Evolutionary conservation across 1,140 invertebrate species (phyloP).

Genomic region (Mycetomoellerius zeteki): DNA sequence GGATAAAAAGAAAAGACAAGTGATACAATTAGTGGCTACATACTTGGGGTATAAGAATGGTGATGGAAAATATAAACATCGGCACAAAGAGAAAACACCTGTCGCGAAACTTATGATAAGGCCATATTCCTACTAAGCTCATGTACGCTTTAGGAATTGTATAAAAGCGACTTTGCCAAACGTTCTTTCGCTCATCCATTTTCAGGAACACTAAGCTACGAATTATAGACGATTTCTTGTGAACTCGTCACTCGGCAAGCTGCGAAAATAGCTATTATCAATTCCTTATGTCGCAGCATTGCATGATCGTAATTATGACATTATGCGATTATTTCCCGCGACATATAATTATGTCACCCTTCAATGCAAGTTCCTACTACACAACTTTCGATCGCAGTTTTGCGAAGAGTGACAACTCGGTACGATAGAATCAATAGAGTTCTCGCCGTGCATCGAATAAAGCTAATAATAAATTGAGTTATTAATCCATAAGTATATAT

Average conservation of each 20-base stretch:
- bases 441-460: background rate
- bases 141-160: slow-evolving; percentile 10
- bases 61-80: slow-evolving; percentile 31
- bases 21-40: background rate
- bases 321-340: slow-evolving; percentile 29
- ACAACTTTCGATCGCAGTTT: background rate
- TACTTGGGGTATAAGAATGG: slow-evolving; percentile 29
- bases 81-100: slow-evolving; percentile 34
- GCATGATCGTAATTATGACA: background rate
- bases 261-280: background rate
- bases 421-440: background rate
- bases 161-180: slow-evolving; percentile 46
- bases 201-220: slow-evolving; percentile 12
- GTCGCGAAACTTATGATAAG: slow-evolving; percentile 21
- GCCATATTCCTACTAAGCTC: slow-evolving; percentile 40
- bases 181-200: slow-evolving; percentile 6
- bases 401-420: background rate
- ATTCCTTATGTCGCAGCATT: slow-evolving; percentile 15
- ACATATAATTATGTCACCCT: background rate
- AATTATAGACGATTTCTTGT: slow-evolving; percentile 30
- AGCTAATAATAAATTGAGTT: background rate
- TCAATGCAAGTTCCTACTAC: background rate
- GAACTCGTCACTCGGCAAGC: background rate
- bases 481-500: background rate
- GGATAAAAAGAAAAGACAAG: background rate